Base-by-base conservation (phyloP, 1,140 invertebrate species). In the Drosophila prosaltans region DNA sequence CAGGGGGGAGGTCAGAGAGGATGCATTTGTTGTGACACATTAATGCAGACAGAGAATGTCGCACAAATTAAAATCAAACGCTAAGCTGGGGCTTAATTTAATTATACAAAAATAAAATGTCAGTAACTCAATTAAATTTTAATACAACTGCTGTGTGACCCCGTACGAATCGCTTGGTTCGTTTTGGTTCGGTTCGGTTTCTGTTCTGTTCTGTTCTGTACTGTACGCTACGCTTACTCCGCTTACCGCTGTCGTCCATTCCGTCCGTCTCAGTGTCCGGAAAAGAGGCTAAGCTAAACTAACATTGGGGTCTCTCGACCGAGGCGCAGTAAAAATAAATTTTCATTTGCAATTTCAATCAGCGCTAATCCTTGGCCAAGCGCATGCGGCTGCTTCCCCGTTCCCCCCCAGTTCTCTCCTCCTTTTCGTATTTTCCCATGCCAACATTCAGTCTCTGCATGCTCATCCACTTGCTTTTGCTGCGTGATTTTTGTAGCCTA, bases 331-430 rank as follows among this genome's bases (percentile, higher is more conserved):
- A 78, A 90, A 88, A 91, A 91, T 91, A 91, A 91, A 91, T 91
- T 91, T 91, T 91, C 88, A 91, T 91, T 91, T 91, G 89, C 88
- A 91, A 91, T 91, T 91, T 91, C 88, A 91, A 91, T 91, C 88
- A 91, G 80, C 88, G 88, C 81, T 91, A 91, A 91, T 91, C 88
- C 88, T 83, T 81, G 81, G 81, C 81, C 79, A 88, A 88, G 83
- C 88, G 72, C 83, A 86, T 88, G 82, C 83, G 84, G 66, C 81
- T 70, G 71, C 75, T 69, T 45, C 65, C 40, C 63, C 40, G 36
- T 43, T 24, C 21, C 43, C 11, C 32, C 65, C 28, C 28, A 30
- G 28, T 30, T 4, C 4, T 16, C 16, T 16, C 16, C 16, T 16
- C 16, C 16, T 16, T 16, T 16, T 16, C 16, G 16, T 16, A 16